Evolutionary conservation across 1,140 invertebrate species (phyloP).

Genomic region (Drosophila nebulosa): DNA sequence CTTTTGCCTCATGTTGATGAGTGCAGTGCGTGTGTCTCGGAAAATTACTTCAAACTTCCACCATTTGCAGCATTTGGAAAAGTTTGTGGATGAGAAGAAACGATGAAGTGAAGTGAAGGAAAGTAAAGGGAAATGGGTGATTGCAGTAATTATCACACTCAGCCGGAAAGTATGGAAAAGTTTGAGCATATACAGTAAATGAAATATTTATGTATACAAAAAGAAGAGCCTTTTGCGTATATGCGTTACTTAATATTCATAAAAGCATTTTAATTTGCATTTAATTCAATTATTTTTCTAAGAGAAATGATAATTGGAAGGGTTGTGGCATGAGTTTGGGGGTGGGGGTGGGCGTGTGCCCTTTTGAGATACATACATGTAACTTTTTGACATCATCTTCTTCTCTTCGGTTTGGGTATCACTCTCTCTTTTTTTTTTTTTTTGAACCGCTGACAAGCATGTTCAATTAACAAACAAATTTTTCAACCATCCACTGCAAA

Average conservation of each 20-base stretch:
- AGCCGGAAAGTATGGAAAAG: constrained; percentile 5
- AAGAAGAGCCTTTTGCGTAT: background rate
- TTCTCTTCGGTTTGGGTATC: too few species aligned
- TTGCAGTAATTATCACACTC: constrained; percentile 16
- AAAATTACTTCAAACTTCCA: constrained; percentile 12
- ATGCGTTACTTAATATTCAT: constrained; percentile 57
- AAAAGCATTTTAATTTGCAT: constrained; percentile 73
- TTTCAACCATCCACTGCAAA: background rate
- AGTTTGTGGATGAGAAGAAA: too few species aligned
- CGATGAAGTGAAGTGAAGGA: too few species aligned
- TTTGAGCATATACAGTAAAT: background rate
- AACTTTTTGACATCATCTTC: background rate
- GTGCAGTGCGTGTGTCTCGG: background rate
- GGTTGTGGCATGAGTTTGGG: background rate
- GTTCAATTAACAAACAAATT: constrained; percentile 9
- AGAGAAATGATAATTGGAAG: constrained; percentile 3
- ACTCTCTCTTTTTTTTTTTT: background rate
- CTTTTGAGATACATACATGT: background rate
- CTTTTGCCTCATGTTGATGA: background rate
- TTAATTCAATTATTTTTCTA: constrained; percentile 58
- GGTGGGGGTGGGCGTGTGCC: background rate
- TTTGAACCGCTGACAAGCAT: background rate
- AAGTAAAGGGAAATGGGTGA: background rate
- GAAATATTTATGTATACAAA: constrained; percentile 1
- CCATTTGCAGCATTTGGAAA: constrained; percentile 4